Conservation (phyloP, 2,113 vertebrate genomes). For the Columba livia region DNA sequence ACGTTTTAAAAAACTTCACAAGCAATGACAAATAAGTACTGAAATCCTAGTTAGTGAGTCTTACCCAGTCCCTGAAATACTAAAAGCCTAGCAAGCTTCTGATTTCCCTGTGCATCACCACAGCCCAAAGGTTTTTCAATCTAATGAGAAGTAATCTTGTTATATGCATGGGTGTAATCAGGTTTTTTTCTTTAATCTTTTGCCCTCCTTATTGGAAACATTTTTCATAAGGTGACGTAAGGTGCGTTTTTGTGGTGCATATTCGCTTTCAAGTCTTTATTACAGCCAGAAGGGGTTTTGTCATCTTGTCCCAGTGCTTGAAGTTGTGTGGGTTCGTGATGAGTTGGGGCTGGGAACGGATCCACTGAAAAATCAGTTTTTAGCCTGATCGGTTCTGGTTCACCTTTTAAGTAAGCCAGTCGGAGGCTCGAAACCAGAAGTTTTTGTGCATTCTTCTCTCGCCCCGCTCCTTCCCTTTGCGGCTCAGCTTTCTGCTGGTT, state of each 20-base stretch:
- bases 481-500: not conserved
- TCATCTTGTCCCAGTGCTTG: not conserved
- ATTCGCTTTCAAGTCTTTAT: not conserved
- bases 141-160: not conserved
- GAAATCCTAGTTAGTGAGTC: not conserved
- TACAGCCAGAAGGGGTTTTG: not conserved
- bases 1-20: not conserved
- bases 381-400: not conserved
- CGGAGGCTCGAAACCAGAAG: not conserved
- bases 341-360: not conserved
- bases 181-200: not conserved
- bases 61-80: not conserved
- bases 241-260: not conserved
- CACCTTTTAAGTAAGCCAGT: not conserved
- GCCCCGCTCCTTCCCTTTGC: accelerated
- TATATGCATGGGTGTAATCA: not conserved
- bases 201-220: not conserved
- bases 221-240: not conserved
- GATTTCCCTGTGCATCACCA: not conserved
- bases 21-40: not conserved
- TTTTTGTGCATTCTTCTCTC: not conserved
- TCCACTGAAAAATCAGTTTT: not conserved
- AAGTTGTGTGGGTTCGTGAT: not conserved
- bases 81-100: not conserved
- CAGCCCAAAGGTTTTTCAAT: not conserved